Base-by-base conservation (phyloP, 2,113 vertebrate species). In the Percopsis transmontana region DNA sequence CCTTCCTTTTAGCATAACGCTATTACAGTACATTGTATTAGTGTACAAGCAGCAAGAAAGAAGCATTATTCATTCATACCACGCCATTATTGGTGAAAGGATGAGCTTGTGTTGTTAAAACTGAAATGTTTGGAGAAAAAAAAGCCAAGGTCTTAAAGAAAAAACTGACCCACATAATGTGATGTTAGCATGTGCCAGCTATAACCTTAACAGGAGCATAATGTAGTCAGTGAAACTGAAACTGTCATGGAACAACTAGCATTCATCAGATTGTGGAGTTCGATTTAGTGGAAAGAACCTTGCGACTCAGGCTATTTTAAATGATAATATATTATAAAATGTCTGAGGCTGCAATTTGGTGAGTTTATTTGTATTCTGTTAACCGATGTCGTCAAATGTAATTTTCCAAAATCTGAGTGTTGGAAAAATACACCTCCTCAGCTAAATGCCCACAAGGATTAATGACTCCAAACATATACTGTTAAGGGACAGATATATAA, bases 111-210 rank as follows among this genome's bases (percentile, higher is more conserved):
- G 52, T 66, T 57, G 75, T 27, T 42, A 15, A 41, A 66, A 56
- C 44, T 68, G 56, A 76, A 74, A 87, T 77, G 74, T 76, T 79
- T 86, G 82, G 7, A 23, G 11, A 10, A 13, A 44, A 44, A 44
- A 44, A 12, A 44, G 11, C 41, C 39, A 69, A 68, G 68, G 62
- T 9, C n/a, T 20, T 5, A 40, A 19, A 50, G 19, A 8, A 50
- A 19, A 50, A n/a, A 19, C n/a, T 58, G 33, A 20, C 38, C 38
- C 14, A 40, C 40, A 40, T 10, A 47, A 57, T 18, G 8, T n/a
- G 55, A 7, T 40, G 18, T 38, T 20, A 21, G 20, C 14, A 60
- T 44, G 38, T 19, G 21, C 52, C 24, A 55, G 53, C 38, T 58
- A 18, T 41, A 14, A 41, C 56, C 16, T 41, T n/a, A n/a, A 20